Evolutionary conservation across 2,797 vertebrate genomes (phyloP).

Genomic region (Tauraco hartlaubi): DNA sequence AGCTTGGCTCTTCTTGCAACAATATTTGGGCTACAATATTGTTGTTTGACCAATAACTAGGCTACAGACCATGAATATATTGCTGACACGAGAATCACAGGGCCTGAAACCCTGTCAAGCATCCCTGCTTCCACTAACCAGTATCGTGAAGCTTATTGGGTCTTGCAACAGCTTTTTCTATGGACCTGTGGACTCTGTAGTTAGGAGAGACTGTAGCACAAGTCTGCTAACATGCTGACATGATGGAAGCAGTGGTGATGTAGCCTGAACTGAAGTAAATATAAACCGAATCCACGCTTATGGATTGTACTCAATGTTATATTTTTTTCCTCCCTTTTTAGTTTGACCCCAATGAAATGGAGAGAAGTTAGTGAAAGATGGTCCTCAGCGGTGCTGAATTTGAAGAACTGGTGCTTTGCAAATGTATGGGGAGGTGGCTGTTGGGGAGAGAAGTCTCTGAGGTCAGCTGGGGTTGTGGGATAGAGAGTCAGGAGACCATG

Average conservation of each 20-base stretch:
- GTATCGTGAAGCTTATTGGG: neutral
- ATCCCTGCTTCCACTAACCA: neutral
- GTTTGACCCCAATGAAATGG: neutral
- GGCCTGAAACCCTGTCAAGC: neutral
- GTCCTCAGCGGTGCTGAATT: neutral
- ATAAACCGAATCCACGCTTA: neutral
- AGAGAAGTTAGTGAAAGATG: neutral
- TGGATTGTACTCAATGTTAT: neutral
- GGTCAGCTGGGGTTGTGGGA: neutral
- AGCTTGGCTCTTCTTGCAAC: neutral
- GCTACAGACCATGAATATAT: neutral
- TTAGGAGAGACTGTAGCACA: neutral
- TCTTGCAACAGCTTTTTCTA: neutral
- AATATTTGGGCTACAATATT: neutral
- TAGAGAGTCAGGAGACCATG: accelerated
- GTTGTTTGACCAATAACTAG: neutral
- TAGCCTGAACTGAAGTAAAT: neutral
- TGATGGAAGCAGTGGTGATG: neutral
- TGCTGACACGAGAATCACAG: neutral
- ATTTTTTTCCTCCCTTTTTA: accelerated
- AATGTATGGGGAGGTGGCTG: neutral
- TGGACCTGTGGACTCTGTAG: neutral
- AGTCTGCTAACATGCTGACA: neutral
- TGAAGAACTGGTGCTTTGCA: neutral
- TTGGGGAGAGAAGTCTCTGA: neutral